Conservation (phyloP, 2,888 invertebrate species). For the Poecilus cupreus region DNA sequence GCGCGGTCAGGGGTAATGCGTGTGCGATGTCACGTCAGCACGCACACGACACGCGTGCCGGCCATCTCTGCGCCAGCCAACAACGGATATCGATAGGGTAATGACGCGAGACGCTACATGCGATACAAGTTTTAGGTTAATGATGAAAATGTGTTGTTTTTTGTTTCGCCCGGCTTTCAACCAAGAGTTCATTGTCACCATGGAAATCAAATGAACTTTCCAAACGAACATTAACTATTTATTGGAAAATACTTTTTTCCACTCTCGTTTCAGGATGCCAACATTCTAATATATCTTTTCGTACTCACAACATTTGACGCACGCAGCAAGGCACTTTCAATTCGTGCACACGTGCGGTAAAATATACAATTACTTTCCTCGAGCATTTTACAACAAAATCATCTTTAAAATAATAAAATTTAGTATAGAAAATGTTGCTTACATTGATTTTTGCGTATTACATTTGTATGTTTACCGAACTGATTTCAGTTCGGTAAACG, state of each 20-base stretch:
- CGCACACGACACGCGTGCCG: neutral
- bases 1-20: constrained; percentile 31
- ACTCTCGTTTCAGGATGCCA: too few relatives aligned
- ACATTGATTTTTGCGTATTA: too few relatives aligned
- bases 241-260: constrained; percentile 10
- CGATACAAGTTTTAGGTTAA: constrained; percentile 49
- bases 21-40: constrained; percentile 32
- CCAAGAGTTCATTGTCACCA: constrained; percentile 20
- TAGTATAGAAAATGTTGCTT: too few relatives aligned
- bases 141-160: constrained; percentile 48
- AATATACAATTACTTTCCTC: too few relatives aligned
- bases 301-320: too few relatives aligned
- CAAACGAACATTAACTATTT: neutral
- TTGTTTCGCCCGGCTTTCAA: constrained; percentile 17
- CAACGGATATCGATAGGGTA: constrained; percentile 42
- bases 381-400: too few relatives aligned
- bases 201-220: constrained; percentile 20
- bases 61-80: neutral
- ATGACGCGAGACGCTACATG: constrained; percentile 44
- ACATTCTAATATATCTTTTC: too few relatives aligned
- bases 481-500: too few relatives aligned
- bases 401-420: too few relatives aligned
- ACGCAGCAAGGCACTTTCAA: too few relatives aligned
- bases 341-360: too few relatives aligned
- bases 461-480: too few relatives aligned